Evolutionary conservation across 2,888 invertebrate species (phyloP).

Genomic region (Thera obeliscata): DNA sequence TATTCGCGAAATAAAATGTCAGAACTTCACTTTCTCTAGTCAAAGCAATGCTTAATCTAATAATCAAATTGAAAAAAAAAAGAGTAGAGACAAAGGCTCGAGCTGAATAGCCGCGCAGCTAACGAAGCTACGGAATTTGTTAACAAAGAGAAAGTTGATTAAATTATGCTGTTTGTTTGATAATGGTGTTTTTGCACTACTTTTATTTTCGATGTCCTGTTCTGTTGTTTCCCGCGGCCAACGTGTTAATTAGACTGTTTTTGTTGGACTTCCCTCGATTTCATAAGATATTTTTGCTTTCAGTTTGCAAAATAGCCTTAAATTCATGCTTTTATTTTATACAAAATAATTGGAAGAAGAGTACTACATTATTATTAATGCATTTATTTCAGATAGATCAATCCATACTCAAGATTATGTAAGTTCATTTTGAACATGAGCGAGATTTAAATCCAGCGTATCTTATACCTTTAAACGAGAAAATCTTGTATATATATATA

Average conservation of each 20-base stretch:
- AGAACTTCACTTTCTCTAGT: slow-evolving; percentile 56
- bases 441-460: too few relatives aligned
- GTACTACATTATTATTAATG: too few relatives aligned
- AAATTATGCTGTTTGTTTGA: slow-evolving; percentile 35
- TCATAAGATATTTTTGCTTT: slow-evolving; percentile 1
- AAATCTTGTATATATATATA: too few relatives aligned
- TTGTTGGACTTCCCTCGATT: neutral
- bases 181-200: slow-evolving; percentile 20
- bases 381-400: too few relatives aligned
- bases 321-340: too few relatives aligned
- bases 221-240: neutral
- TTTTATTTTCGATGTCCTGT: slow-evolving; percentile 17
- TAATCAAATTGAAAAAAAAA: slow-evolving; percentile 49
- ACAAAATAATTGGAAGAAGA: too few relatives aligned
- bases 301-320: neutral
- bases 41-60: slow-evolving; percentile 30
- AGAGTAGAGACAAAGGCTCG: slow-evolving; percentile 46
- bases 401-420: too few relatives aligned
- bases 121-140: slow-evolving; percentile 46
- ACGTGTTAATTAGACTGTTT: slow-evolving; percentile 10
- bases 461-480: too few relatives aligned
- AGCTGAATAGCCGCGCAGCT: slow-evolving; percentile 49
- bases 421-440: too few relatives aligned
- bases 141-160: slow-evolving; percentile 56
- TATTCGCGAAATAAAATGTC: slow-evolving; percentile 40